These are phyloP conservation scores for Opisthograptis luteolata DNA, from an alignment of 2,888 invertebrate genomes.

Conservation along the genomic window DNA sequence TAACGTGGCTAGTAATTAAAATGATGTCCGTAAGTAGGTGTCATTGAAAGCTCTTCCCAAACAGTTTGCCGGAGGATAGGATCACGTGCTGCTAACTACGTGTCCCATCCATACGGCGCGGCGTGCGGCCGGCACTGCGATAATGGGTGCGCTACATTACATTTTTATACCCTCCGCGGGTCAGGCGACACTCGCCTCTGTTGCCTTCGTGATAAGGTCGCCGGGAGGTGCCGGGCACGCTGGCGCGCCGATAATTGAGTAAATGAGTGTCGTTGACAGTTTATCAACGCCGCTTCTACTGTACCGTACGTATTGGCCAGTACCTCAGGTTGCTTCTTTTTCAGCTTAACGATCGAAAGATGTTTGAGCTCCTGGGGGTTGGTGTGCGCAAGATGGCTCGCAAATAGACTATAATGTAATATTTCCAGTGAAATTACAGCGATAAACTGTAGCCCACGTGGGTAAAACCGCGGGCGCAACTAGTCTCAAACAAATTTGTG, in stretches of 20 bases:
- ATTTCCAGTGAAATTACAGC: no score
- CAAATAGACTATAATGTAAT: no score
- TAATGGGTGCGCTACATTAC: slow-evolving; percentile 15
- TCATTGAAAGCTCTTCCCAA: no score
- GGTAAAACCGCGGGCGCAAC: no score
- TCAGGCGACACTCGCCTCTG: slow-evolving; percentile 11
- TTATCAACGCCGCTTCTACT: slow-evolving; percentile 17
- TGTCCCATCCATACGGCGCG: slow-evolving; percentile 1
- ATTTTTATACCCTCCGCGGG: slow-evolving; percentile 1
- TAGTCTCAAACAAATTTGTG: no score
- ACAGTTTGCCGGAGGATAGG: not conserved
- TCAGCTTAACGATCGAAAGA: not conserved
- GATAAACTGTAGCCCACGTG: no score
- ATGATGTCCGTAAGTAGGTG: no score
- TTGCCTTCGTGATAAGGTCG: slow-evolving; percentile 3
- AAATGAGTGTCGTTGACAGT: slow-evolving; percentile 40
- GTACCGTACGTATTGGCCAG: not conserved
- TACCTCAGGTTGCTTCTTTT: slow-evolving; percentile 1
- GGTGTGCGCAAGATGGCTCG: no score
- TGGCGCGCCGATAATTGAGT: slow-evolving; percentile 32
- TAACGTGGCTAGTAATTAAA: no score
- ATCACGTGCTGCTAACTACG: not conserved
- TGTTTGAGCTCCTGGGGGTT: no score
- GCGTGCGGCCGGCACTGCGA: slow-evolving; percentile 12
- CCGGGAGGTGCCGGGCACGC: not conserved